Base-by-base conservation (phyloP, 2,888 invertebrate species). In the Phragmatobia fuliginosa region DNA sequence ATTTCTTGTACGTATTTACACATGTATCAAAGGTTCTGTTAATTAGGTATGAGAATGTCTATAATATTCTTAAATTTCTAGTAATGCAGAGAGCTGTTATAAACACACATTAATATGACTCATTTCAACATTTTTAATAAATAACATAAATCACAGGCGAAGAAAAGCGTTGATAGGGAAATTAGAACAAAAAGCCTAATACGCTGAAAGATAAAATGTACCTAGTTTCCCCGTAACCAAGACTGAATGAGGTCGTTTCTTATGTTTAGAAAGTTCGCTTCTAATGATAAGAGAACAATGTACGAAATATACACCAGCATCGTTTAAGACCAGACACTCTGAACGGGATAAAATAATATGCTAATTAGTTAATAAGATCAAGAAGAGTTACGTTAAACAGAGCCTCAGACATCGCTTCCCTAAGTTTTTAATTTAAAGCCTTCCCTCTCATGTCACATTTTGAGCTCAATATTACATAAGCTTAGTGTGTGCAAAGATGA, bases 391-490 rank as follows among this genome's bases (percentile, higher is more conserved):
- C 41, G 31, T 62, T 49, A 38, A n/a, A 52, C 33, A 62, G 25
- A 62, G 72, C 74, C 72, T 41, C 61, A 33, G 73, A 71, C 62
- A 31, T 71, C 74, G 58, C 67, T n/a, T 16, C 28, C 1, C 2
- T 28, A 71, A 69, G 36, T n/a, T 70, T 66, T 74, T 32, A 66
- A 69, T 68, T 66, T 66, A 63, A 62, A 72, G 38, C 62, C 38
- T 28, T 28, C 25, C 41, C 68, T 59, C 25, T 28, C 62, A 28
- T 68, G 65, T 63, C 59, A 62, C 32, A 70, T 73, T 62, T 62
- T 60, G 59, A 71, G 60, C 60, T 58, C 52, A 32, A 68, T 80
- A 71, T 79, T 80, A 80, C 71, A 77, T 72, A 58, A 62, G 66
- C 62, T 73, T 73, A 68, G 66, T 70, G 68, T 60, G 67, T 18